Percentiles rank a stretch among this genome's conserved stretches.
Conservation (phyloP, 2,113 vertebrate species). For the Myxocyprinus asiaticus region DNA sequence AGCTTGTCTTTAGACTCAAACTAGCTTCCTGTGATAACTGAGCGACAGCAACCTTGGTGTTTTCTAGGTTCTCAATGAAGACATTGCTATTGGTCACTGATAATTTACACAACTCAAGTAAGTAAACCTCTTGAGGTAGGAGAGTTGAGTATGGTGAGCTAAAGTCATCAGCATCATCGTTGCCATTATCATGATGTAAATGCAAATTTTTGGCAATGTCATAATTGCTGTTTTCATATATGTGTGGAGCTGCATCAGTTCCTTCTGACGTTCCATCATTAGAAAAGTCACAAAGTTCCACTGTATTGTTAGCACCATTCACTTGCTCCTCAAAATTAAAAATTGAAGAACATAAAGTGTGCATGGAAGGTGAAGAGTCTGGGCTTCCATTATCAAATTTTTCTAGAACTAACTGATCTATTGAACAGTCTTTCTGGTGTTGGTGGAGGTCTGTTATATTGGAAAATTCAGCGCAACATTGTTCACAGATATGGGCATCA, state of each 20-base stretch:
- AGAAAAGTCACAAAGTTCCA: slow-evolving; percentile 83
- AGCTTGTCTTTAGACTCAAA: slow-evolving; percentile 78
- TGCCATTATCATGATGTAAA: slow-evolving; percentile 22
- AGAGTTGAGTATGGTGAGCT: slow-evolving; percentile 70
- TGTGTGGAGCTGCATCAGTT: slow-evolving; percentile 89
- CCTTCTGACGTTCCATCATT: slow-evolving; percentile 77
- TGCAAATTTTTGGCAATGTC: neutral
- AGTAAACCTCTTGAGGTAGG: slow-evolving; percentile 91
- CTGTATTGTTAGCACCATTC: slow-evolving; percentile 85
- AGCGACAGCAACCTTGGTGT: slow-evolving; percentile 97
- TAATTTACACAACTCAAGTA: slow-evolving; percentile 90
- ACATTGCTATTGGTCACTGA: slow-evolving; percentile 97
- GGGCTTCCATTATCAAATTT: slow-evolving; percentile 85
- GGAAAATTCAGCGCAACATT: slow-evolving; percentile 98
- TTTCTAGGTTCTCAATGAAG: slow-evolving; percentile 96
- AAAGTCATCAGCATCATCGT: slow-evolving; percentile 76
- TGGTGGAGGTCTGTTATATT: slow-evolving; percentile 92
- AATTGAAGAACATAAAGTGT: slow-evolving; percentile 80
- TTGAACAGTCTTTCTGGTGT: slow-evolving; percentile 97
- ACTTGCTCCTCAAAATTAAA: slow-evolving; percentile 86
- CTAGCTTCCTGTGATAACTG: slow-evolving; percentile 93
- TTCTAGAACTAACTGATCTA: slow-evolving; percentile 97
- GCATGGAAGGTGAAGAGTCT: slow-evolving; percentile 85
- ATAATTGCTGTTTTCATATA: slow-evolving; percentile 68
- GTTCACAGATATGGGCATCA: slow-evolving; percentile 92